Conservation (phyloP, 2,888 invertebrate genomes). For the Abrostola triplasia region DNA sequence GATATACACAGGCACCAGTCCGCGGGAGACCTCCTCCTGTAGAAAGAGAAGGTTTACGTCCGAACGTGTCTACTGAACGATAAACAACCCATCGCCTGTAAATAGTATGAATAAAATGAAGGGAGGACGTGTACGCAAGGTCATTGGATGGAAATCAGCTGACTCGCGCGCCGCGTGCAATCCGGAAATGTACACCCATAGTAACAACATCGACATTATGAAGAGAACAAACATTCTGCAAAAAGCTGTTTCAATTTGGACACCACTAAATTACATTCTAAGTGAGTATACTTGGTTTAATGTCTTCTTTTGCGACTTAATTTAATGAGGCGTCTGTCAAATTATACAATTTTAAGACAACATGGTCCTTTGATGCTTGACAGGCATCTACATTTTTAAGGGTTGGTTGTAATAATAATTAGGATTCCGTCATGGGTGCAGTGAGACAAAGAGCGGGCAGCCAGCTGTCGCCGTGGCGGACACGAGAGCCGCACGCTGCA, state of each 20-base stretch:
- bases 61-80: constrained; percentile 62
- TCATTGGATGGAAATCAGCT: constrained; percentile 84
- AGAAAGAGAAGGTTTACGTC: constrained; percentile 80
- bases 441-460: constrained; percentile 62
- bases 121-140: constrained; percentile 79
- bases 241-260: constrained; percentile 54
- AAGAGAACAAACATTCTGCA: constrained; percentile 56
- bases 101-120: constrained; percentile 76
- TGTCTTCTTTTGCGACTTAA: constrained; percentile 25
- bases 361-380: constrained; percentile 33
- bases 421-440: constrained; percentile 52
- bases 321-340: constrained; percentile 32
- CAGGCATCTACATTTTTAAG: constrained; percentile 46
- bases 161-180: constrained; percentile 77
- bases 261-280: constrained; percentile 54
- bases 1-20: constrained; percentile 80
- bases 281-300: constrained; percentile 67
- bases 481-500: constrained; percentile 71
- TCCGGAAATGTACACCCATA: constrained; percentile 74
- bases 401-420: constrained; percentile 51
- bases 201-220: constrained; percentile 59
- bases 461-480: constrained; percentile 71
- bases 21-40: constrained; percentile 84
- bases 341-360: constrained; percentile 40
- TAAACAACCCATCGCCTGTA: constrained; percentile 75